phyloP scores from a whole-genome alignment of 1,140 invertebrate species.

The Brachionus rubens region DNA sequence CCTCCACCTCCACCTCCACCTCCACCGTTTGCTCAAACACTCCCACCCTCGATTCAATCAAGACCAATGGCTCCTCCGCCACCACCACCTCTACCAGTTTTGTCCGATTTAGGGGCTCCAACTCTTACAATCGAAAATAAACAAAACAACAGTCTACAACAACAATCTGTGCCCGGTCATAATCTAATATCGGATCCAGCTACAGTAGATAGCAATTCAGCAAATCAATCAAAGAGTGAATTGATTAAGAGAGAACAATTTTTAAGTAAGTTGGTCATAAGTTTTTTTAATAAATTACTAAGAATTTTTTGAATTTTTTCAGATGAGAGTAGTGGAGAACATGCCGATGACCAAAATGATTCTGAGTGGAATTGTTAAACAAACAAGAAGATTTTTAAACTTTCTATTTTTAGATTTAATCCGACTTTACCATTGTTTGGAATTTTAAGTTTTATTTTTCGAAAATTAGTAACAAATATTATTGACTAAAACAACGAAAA shows the following conservation, averaged over 20 bases:
- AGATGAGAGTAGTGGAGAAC: slow-evolving; percentile 39
- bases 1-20: slow-evolving; percentile 12
- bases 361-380: slow-evolving; percentile 42
- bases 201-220: neutral
- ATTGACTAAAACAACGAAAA: too few relatives aligned
- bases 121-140: slow-evolving; percentile 1
- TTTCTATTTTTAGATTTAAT: too few relatives aligned
- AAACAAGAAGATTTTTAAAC: too few relatives aligned
- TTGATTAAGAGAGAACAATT: slow-evolving; percentile 41
- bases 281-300: neutral
- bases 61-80: neutral
- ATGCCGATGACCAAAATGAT: slow-evolving; percentile 43
- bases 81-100: slow-evolving; percentile 9
- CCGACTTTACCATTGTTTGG: too few relatives aligned
- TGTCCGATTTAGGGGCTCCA: neutral
- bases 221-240: slow-evolving; percentile 35
- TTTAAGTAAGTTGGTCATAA: neutral
- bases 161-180: neutral
- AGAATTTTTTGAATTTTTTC: neutral
- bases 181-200: slow-evolving; percentile 34
- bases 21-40: slow-evolving; percentile 16
- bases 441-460: too few relatives aligned
- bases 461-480: too few relatives aligned
- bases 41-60: slow-evolving; percentile 19
- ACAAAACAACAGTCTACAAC: neutral